These are phyloP conservation scores for Drosophila auraria DNA, from an alignment of 1,140 invertebrate species.

Conservation along the genomic window DNA sequence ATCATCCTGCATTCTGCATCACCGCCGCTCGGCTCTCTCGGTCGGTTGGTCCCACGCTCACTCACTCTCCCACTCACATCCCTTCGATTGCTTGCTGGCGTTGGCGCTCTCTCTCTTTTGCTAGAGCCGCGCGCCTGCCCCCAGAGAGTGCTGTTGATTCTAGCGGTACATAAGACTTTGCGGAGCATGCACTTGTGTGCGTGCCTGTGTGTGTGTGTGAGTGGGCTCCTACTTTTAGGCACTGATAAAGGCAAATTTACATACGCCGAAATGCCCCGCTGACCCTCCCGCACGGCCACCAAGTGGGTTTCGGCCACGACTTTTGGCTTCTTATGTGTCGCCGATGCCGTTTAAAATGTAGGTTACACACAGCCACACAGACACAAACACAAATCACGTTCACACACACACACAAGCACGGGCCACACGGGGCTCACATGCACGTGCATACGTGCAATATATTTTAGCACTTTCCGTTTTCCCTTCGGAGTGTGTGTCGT, in stretches of 20 bases:
- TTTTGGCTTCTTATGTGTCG: conserved; percentile 63
- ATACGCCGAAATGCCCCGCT: conserved; percentile 37
- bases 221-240: conserved; percentile 56
- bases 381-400: conserved; percentile 36
- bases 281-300: conserved; percentile 20
- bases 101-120: neutral
- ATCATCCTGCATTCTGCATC: conserved; percentile 52
- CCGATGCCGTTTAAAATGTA: conserved; percentile 75
- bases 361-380: conserved; percentile 68
- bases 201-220: conserved; percentile 17
- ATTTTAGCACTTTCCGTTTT: conserved; percentile 43
- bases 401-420: conserved; percentile 21
- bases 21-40: conserved; percentile 25
- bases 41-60: neutral
- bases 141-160: conserved; percentile 52
- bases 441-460: conserved; percentile 56
- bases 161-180: conserved; percentile 63
- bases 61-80: conserved; percentile 25
- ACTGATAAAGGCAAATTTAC: conserved; percentile 78
- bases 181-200: conserved; percentile 43
- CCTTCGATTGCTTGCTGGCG: conserved; percentile 3
- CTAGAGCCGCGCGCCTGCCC: conserved; percentile 58
- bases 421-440: conserved; percentile 23
- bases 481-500: conserved; percentile 15
- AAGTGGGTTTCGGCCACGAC: conserved; percentile 64